Evolutionary conservation across 2,113 vertebrate genomes (phyloP), one percentile per base, ranked within the genome.

Genomic region (Ceratotherium simum): DNA sequence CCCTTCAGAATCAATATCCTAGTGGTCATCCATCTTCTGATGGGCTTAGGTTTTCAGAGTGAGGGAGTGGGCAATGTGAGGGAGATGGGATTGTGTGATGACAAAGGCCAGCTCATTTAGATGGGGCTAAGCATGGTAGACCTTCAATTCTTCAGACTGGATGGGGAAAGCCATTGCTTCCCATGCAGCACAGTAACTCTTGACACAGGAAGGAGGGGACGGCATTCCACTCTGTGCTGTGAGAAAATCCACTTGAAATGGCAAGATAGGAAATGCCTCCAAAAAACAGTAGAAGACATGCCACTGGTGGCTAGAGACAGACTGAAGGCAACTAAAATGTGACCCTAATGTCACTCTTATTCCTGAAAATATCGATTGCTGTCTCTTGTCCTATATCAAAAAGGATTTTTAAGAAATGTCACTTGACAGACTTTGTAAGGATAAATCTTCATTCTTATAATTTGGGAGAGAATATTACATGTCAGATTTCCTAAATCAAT

Each of bases 401-500:
- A 72, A 25, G 18, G 1, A 6, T 21, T 95, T 94, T 75, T 69
- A 93, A 91, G 70, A 81, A 92, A 84, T 69, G 6, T n/a, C n/a
- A n/a, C 16, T 90, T 79, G 73, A 65, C 54, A 67, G 23, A 36
- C 21, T 83, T 86, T 67, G 39, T 88, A 21, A 42, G 31, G 11
- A 89, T 81, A 3, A 42, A 42, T 1, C 6, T 94, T 95, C 29
- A 94, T 51, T 10, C 58, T 56, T 91, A 29, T 6, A 72, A 60
- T 90, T 65, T 76, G 27, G 48, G 51, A 82, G 5, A 90, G 14
- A 60, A 46, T 73, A 93, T 73, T 73, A 36, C 1, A 75, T 82
- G 62, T 87, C 29, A 90, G 11, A 85, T 46, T 81, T 92, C 23
- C 84, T 76, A 56, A 80, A 82, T 95, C 72, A 54, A 21, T 84